Evolutionary conservation across 1,140 invertebrate genomes (phyloP).

Genomic region (Aphis gossypii): DNA sequence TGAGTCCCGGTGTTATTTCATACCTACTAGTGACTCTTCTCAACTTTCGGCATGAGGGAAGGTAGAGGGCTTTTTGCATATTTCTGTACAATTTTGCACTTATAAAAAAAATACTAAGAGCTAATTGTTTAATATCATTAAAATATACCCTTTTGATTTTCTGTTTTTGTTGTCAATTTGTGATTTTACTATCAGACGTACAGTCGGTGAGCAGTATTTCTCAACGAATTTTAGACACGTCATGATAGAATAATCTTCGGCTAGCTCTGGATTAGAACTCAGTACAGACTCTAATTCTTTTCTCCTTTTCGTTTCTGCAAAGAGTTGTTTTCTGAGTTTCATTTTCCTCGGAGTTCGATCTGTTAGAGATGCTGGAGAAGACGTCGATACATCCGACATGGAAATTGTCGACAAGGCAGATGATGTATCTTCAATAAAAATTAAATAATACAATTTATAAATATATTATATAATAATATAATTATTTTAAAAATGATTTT

Average conservation of each 20-base stretch:
- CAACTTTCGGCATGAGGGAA: constrained; percentile 2
- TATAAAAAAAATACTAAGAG: constrained; percentile 12
- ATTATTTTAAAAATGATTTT: background rate
- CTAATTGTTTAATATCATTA: constrained; percentile 32
- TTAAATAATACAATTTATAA: background rate
- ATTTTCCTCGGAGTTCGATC: background rate
- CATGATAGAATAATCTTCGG: background rate
- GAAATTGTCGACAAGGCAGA: constrained; percentile 1
- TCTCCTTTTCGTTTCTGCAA: constrained; percentile 10
- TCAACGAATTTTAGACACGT: background rate
- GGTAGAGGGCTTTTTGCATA: background rate
- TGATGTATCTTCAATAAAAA: background rate
- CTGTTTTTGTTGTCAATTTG: background rate
- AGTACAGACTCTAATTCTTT: background rate
- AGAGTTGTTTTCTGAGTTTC: background rate
- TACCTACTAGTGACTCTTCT: constrained; percentile 32
- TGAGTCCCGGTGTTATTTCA: background rate
- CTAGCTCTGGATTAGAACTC: background rate
- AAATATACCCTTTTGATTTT: constrained; percentile 5
- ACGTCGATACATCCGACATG: background rate
- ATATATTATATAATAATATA: background rate
- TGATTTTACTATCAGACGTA: background rate
- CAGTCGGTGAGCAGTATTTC: constrained; percentile 4
- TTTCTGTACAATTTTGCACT: constrained; percentile 20
- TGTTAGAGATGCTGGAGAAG: background rate